Evolutionary conservation across 1,140 invertebrate species (phyloP).

Genomic region (Cherax quadricarinatus): DNA sequence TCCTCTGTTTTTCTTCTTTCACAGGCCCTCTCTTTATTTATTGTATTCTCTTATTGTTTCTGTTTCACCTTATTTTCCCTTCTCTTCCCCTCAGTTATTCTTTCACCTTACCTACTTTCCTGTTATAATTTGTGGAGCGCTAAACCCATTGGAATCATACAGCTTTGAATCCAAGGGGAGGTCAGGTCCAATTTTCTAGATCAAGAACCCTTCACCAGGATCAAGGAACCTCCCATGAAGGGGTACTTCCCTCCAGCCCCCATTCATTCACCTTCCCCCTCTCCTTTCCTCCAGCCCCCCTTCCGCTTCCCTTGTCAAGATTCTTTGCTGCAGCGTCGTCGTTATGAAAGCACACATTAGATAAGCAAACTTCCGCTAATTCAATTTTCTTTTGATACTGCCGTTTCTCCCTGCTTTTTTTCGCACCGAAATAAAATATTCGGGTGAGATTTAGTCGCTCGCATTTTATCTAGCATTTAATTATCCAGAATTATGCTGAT

Average conservation of each 20-base stretch:
- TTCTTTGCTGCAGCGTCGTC: slow-evolving; percentile 55
- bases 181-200: no score
- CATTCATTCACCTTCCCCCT: background rate
- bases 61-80: background rate
- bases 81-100: background rate
- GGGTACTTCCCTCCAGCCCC: background rate
- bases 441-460: background rate
- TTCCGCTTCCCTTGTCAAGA: slow-evolving; percentile 29
- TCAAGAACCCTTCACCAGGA: no score
- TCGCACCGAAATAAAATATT: slow-evolving; percentile 10
- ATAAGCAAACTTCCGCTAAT: slow-evolving; percentile 70
- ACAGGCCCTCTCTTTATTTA: background rate
- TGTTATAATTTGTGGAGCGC: no score
- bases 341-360: slow-evolving; percentile 70
- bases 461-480: background rate
- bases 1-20: background rate
- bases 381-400: slow-evolving; percentile 69
- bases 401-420: slow-evolving; percentile 52
- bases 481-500: background rate
- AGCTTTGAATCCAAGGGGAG: no score
- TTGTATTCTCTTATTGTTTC: background rate
- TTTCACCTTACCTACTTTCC: background rate
- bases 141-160: no score
- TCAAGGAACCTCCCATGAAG: no score
- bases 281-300: background rate